These are phyloP conservation scores for Dascyllus trimaculatus DNA, from an alignment of 2,113 vertebrate species.

Conservation along the genomic window DNA sequence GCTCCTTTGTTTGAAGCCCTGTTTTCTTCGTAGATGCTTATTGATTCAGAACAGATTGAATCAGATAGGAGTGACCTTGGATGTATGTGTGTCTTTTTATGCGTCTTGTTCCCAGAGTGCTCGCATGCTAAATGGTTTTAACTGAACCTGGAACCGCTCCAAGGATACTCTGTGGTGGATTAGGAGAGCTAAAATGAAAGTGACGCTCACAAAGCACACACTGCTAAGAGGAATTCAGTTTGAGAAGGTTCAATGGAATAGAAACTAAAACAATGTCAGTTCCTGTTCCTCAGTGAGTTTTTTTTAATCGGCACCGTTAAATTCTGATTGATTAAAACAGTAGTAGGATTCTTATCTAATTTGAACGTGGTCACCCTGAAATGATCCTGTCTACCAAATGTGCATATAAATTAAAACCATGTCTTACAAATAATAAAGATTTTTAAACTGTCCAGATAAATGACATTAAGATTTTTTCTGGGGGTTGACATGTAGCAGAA, in stretches of 20 bases:
- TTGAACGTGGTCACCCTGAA: neutral
- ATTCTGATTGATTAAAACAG: neutral
- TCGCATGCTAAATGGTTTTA: conserved; percentile 42
- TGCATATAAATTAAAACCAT: no score
- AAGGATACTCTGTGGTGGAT: conserved; percentile 29
- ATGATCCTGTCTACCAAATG: no score
- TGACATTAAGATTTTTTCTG: neutral
- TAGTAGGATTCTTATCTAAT: neutral
- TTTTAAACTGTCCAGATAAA: neutral
- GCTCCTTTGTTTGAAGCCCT: conserved; percentile 39
- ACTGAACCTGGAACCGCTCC: conserved; percentile 59
- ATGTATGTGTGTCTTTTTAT: conserved; percentile 32
- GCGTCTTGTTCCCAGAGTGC: conserved; percentile 42
- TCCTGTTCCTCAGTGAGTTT: conserved; percentile 26
- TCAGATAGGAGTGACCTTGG: conserved; percentile 57
- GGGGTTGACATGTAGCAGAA: neutral
- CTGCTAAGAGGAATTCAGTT: conserved; percentile 9
- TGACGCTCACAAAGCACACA: neutral
- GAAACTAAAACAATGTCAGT: conserved; percentile 19
- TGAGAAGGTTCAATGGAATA: conserved; percentile 23
- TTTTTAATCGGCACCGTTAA: neutral
- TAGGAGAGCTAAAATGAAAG: conserved; percentile 4
- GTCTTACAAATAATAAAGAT: no score
- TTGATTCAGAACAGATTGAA: conserved; percentile 68
- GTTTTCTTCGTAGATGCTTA: conserved; percentile 46